Evolutionary conservation across 2,797 vertebrate genomes (phyloP).

Genomic region (Euthynnus affinis): DNA sequence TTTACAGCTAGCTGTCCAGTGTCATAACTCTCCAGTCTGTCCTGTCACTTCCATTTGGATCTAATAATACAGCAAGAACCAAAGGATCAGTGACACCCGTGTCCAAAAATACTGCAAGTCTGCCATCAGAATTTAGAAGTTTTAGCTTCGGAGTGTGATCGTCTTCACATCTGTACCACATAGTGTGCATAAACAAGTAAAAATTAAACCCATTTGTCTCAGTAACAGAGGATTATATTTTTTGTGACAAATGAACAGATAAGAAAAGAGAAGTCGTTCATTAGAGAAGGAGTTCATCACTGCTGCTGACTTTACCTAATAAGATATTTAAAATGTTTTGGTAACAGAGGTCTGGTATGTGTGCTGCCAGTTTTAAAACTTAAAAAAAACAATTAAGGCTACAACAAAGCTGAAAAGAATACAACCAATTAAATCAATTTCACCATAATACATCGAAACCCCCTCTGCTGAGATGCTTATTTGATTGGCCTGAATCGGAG

Average conservation of each 20-base stretch:
- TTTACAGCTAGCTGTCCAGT: conserved; percentile 46
- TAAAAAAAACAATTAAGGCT: background rate
- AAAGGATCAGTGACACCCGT: conserved; percentile 40
- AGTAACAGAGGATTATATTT: background rate
- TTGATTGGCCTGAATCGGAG: conserved; percentile 1
- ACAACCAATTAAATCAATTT: background rate
- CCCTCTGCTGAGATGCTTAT: background rate
- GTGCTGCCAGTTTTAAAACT: background rate
- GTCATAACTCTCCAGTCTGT: conserved; percentile 46
- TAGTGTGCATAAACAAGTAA: background rate
- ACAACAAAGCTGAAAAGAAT: background rate
- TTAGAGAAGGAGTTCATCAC: background rate
- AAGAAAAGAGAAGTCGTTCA: background rate
- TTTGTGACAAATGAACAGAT: background rate
- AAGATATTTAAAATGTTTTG: background rate
- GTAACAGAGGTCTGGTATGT: background rate
- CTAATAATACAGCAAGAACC: conserved; percentile 37
- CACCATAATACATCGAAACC: background rate
- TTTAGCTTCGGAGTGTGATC: conserved; percentile 4
- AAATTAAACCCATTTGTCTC: background rate
- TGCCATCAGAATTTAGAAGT: background rate
- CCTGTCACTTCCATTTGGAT: conserved; percentile 56
- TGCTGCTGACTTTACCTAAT: background rate
- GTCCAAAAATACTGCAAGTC: conserved; percentile 18
- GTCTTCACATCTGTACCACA: conserved; percentile 2